These are phyloP conservation scores for Phaenicophaeus curvirostris DNA, from an alignment of 2,797 vertebrate genomes.

Conservation along the genomic window DNA sequence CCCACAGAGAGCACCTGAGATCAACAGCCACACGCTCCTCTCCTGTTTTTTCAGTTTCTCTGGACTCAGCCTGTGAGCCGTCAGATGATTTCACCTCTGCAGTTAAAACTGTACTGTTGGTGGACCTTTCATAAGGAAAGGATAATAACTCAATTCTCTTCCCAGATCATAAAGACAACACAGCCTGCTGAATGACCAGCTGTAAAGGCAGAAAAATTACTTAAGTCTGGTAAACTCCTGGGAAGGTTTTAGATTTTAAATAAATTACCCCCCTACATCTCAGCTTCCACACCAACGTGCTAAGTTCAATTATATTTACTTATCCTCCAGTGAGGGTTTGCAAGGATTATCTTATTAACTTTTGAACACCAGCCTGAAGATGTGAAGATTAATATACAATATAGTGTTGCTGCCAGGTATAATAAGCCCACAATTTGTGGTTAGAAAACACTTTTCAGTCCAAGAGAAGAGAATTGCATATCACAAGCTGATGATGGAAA, in stretches of 20 bases:
- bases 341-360: background rate
- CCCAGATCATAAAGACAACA: background rate
- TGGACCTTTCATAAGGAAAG: background rate
- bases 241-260: background rate
- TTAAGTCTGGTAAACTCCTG: background rate
- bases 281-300: background rate
- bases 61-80: background rate
- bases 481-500: background rate
- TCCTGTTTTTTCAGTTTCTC: background rate
- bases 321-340: background rate
- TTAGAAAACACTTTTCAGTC: slow-evolving; percentile 23
- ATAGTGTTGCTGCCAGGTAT: background rate
- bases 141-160: background rate
- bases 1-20: background rate
- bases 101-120: background rate
- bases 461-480: background rate
- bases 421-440: background rate
- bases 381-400: slow-evolving; percentile 19
- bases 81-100: background rate
- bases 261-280: background rate
- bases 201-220: background rate
- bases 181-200: background rate
- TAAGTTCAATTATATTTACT: background rate
- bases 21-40: background rate
- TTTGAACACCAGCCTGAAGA: background rate